These are phyloP conservation scores for Bettongia penicillata DNA, from an alignment of 2,113 vertebrate genomes.

Conservation along the genomic window DNA sequence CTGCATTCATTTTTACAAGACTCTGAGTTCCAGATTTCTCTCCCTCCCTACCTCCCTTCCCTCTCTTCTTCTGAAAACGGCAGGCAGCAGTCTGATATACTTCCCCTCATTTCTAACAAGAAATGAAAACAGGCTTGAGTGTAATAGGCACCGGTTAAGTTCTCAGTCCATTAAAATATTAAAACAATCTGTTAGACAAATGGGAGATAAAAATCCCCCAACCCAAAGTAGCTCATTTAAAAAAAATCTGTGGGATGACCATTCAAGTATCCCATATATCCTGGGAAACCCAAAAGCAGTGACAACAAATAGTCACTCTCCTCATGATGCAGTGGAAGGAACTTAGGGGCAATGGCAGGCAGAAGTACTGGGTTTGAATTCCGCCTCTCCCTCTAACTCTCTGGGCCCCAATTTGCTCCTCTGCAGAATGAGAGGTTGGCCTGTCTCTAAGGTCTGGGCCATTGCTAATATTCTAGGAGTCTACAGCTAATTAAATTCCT, in stretches of 20 bases:
- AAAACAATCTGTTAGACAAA: background rate
- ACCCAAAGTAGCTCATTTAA: background rate
- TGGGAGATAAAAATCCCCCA: background rate
- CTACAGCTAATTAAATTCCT: background rate
- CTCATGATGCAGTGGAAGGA: background rate
- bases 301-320: background rate
- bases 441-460: background rate
- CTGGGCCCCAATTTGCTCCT: background rate
- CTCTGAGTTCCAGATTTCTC: too few species aligned
- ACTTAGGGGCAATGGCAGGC: background rate
- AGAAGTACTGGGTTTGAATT: background rate
- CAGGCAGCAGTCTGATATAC: too few species aligned
- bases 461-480: background rate
- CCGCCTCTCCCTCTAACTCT: background rate
- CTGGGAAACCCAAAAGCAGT: background rate
- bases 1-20: too few species aligned
- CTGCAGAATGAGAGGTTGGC: background rate
- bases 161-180: background rate
- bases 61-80: too few species aligned
- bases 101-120: background rate
- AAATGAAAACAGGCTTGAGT: background rate
- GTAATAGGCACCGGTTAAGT: background rate
- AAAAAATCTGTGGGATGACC: background rate
- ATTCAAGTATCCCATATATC: background rate
- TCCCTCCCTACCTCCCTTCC: too few species aligned